Conservation (phyloP, 2,113 vertebrate species). For the Pomatostomus ruficeps region DNA sequence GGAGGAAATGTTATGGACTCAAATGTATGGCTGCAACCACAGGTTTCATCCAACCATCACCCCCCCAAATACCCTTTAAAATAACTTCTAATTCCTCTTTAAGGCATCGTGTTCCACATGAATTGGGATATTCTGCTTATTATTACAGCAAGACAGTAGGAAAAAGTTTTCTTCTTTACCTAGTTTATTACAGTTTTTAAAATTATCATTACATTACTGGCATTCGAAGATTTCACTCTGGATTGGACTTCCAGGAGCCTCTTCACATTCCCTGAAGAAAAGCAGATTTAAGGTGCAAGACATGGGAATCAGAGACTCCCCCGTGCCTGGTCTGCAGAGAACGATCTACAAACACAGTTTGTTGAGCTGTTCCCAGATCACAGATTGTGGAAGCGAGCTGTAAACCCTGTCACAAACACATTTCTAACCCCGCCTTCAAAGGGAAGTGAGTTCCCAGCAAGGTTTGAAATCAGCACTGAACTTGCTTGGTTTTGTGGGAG, state of each 20-base stretch:
- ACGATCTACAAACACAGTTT: neutral
- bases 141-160: neutral
- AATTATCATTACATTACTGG: neutral
- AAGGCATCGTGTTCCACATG: rapidly evolving
- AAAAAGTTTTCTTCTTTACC: neutral
- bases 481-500: too few species aligned
- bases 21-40: rapidly evolving
- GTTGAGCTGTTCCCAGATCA: neutral
- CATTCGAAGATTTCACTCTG: neutral
- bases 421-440: neutral
- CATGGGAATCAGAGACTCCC: neutral
- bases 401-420: neutral
- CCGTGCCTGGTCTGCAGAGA: neutral
- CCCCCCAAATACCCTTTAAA: neutral
- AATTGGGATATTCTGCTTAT: neutral
- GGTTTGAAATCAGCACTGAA: rapidly evolving
- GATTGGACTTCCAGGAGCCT: neutral
- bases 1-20: neutral
- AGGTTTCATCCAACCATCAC: neutral
- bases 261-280: neutral
- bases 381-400: neutral
- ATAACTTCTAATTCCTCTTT: neutral
- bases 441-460: neutral
- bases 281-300: neutral
- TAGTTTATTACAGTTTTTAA: neutral